These are phyloP conservation scores for Halcyon malimbica DNA, from an alignment of 2,113 vertebrate genomes.

Conservation along the genomic window DNA sequence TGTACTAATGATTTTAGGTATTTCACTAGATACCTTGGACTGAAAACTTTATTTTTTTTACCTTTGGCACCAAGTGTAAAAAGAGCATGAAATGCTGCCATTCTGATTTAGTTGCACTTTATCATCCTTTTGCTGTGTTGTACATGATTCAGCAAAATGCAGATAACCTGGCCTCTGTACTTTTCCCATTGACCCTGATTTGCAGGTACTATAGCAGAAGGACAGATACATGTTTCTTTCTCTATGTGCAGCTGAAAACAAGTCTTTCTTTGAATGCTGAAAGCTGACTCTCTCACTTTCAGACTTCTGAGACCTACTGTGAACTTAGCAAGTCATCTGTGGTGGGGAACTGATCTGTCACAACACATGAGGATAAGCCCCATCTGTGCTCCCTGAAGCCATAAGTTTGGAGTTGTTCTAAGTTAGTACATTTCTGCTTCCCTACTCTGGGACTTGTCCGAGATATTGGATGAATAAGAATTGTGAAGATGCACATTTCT, in stretches of 20 bases:
- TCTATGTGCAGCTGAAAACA: background rate
- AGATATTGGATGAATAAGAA: background rate
- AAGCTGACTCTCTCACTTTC: conserved; percentile 13
- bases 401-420: background rate
- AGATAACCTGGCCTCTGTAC: background rate
- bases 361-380: conserved; percentile 15
- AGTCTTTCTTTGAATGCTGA: background rate
- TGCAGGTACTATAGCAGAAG: background rate
- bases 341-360: conserved; percentile 19
- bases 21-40: background rate
- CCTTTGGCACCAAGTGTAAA: background rate
- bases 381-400: conserved; percentile 19
- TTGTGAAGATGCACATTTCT: background rate
- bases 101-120: background rate
- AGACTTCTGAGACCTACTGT: conserved; percentile 31
- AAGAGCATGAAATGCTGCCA: background rate
- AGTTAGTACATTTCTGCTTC: background rate
- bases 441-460: background rate
- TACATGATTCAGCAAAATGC: conserved; percentile 22
- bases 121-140: background rate
- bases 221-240: background rate
- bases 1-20: background rate
- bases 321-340: conserved; percentile 37
- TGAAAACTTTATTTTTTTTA: background rate
- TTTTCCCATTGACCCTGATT: conserved; percentile 9